Evolutionary conservation across 2,888 invertebrate genomes (phyloP), one percentile per base, ranked within the genome.

Genomic region (Drosophila robusta): DNA sequence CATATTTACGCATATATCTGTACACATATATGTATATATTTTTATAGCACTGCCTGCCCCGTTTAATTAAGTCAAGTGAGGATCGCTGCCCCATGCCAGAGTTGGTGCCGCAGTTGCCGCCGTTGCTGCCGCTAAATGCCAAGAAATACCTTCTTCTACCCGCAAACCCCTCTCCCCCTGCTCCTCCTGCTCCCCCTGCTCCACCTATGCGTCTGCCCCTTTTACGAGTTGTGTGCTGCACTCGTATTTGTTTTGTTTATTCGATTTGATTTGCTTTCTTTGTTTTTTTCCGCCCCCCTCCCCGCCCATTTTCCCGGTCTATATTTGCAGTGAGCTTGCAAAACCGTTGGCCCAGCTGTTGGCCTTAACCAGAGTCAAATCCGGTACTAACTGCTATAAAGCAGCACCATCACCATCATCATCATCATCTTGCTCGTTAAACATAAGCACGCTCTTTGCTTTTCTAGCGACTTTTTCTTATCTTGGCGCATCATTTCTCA

Each of bases 21-120:
- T 14, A 22, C 9, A n/a, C 36, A 12, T 38, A 16, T 38, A 29
- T 60, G 34, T 68, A 63, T 68, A 62, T 83, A 66, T 78, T 57
- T 87, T 78, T 80, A 83, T 78, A 65, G 65, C 70, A 77, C 67
- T 76, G 78, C 49, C 80, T 80, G 82, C 78, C 73, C 69, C 71
- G 78, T 84, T 87, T 89, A 89, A 88, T 88, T 89, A 87, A 89
- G 89, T 87, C 87, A 89, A 89, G 89, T 89, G 80, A 74, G 67
- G 74, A 84, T 70, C 75, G 84, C 75, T 77, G 78, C 69, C 76
- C 83, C 69, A 69, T 80, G 77, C 67, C 69, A 63, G 57, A 56
- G 22, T 58, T 70, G 73, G 66, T 75, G 74, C 80, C 69, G 77
- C 83, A 68, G 29, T 29, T 29, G 29, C 29, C 9, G 29, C 29